Conservation (phyloP, 2,888 invertebrate genomes). For the Amiota communis region DNA sequence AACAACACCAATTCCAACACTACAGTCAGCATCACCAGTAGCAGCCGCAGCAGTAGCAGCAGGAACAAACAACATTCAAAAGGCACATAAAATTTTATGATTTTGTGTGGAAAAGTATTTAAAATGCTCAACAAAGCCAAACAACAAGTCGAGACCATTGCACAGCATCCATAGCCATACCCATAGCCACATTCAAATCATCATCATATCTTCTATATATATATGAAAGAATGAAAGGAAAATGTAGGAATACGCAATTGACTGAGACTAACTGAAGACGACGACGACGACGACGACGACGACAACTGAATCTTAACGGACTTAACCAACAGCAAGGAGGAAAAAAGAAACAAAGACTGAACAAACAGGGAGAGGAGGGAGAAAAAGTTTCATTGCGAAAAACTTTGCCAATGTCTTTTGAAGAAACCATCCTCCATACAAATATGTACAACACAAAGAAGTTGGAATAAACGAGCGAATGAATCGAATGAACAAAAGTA, state of each 20-base stretch:
- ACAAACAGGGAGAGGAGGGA: slow-evolving; percentile 27
- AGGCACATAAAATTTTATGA: slow-evolving; percentile 51
- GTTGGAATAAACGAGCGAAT: not conserved
- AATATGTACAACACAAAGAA: too few relatives aligned
- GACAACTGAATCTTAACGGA: too few relatives aligned
- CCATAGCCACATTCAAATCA: too few relatives aligned
- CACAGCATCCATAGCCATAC: too few relatives aligned
- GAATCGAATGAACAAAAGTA: slow-evolving; percentile 22
- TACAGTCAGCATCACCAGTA: slow-evolving; percentile 1
- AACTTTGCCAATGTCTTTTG: slow-evolving; percentile 1
- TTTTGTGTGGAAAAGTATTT: slow-evolving; percentile 30
- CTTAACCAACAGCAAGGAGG: slow-evolving; percentile 25
- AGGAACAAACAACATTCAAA: slow-evolving; percentile 7
- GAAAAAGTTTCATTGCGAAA: slow-evolving; percentile 1
- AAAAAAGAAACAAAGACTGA: slow-evolving; percentile 18
- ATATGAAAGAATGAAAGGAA: not conserved
- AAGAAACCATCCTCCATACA: too few relatives aligned
- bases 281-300: too few relatives aligned
- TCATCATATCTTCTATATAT: too few relatives aligned
- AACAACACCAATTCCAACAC: not conserved
- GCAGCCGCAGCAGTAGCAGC: not conserved
- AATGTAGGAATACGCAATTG: too few relatives aligned
- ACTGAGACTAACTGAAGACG: too few relatives aligned
- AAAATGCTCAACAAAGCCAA: slow-evolving; percentile 17
- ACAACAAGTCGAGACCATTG: too few relatives aligned